Conservation (phyloP, 2,888 invertebrate genomes). For the Rhaphigaster nebulosa region DNA sequence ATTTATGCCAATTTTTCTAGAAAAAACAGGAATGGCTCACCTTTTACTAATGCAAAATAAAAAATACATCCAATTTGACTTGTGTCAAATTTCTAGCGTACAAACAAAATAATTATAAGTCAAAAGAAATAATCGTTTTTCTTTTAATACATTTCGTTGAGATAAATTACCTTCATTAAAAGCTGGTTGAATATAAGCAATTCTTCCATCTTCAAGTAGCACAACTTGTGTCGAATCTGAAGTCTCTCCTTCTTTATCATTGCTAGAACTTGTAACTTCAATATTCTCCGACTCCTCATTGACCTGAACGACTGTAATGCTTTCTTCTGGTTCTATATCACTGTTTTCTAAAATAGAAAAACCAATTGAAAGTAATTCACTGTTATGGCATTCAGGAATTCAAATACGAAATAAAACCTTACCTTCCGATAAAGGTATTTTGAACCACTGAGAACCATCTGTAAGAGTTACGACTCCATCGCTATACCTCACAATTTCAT, state of each 20-base stretch:
- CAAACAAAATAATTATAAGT: too few species aligned
- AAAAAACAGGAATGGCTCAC: too few species aligned
- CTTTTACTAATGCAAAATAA: too few species aligned
- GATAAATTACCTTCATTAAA: conserved; percentile 59
- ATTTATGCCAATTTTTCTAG: too few species aligned
- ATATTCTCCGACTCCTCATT: background rate
- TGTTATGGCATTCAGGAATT: background rate
- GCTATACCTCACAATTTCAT: conserved; percentile 12
- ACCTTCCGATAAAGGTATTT: conserved; percentile 55
- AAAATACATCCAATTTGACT: too few species aligned
- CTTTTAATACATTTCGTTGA: too few species aligned
- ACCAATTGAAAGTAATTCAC: background rate
- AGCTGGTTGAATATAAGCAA: conserved; percentile 62
- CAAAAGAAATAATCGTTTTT: too few species aligned
- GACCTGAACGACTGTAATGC: background rate
- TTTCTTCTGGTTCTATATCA: conserved; percentile 35
- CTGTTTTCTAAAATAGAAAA: background rate
- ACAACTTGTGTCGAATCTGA: conserved; percentile 59
- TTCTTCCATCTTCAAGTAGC: conserved; percentile 61
- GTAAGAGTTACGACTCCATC: conserved; percentile 33
- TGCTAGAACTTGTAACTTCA: background rate
- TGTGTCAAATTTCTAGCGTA: too few species aligned
- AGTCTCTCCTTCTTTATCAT: background rate
- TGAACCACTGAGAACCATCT: conserved; percentile 49
- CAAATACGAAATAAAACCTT: background rate